Conservation (phyloP, 2,113 vertebrate genomes). For the Alethe castanea region DNA sequence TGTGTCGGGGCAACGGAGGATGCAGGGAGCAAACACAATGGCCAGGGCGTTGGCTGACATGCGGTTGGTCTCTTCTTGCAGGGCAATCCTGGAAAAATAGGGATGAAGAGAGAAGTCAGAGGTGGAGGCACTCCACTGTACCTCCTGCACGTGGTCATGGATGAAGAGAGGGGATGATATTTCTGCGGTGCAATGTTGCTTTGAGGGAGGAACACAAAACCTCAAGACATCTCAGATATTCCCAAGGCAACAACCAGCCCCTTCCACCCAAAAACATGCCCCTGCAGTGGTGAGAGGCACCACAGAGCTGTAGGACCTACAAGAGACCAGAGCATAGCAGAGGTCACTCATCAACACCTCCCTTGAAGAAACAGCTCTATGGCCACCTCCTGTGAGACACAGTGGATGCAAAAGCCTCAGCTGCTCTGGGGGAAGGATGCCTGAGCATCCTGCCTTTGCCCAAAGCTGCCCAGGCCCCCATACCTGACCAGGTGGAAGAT, state of each 20-base stretch:
- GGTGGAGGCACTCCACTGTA: neutral
- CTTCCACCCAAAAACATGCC: neutral
- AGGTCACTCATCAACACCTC: neutral
- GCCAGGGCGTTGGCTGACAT: constrained; percentile 98
- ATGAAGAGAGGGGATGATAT: neutral
- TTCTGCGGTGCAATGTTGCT: neutral
- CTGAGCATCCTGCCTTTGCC: neutral
- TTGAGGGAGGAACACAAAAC: neutral
- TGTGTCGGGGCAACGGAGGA: constrained; percentile 93
- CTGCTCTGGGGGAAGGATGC: fast-evolving
- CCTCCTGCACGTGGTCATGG: neutral
- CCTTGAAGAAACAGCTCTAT: neutral
- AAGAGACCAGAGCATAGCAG: neutral
- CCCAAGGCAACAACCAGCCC: neutral
- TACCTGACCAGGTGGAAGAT: constrained; percentile 98
- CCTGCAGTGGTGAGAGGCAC: neutral
- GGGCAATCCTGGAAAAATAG: constrained; percentile 79
- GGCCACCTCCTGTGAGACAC: neutral
- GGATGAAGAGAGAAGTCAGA: neutral
- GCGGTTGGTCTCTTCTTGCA: constrained; percentile 95
- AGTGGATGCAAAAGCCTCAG: neutral
- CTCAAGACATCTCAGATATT: neutral
- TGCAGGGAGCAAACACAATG: constrained; percentile 97
- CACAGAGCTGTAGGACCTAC: fast-evolving
- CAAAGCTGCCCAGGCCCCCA: neutral